Conservation (phyloP, 2,113 vertebrate genomes). For the Pseudorhombus dupliciocellatus region DNA sequence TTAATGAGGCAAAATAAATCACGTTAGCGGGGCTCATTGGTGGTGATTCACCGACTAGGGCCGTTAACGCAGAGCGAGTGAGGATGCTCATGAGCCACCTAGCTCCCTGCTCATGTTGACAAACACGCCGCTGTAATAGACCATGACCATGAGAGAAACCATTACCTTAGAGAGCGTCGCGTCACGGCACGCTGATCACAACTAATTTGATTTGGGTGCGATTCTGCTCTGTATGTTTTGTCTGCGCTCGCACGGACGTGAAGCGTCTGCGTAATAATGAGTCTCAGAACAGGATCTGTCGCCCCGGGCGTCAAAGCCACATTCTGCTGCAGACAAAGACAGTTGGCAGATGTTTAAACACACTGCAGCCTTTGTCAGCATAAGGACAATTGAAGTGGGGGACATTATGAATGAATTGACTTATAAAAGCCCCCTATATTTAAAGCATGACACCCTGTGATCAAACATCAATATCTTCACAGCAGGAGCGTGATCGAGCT, state of each 20-base stretch:
- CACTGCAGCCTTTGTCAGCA: slow-evolving; percentile 25
- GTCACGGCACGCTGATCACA: slow-evolving; percentile 20
- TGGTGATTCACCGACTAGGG: slow-evolving; percentile 53
- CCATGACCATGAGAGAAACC: neutral
- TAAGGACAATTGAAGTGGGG: slow-evolving; percentile 15
- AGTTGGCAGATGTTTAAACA: slow-evolving; percentile 50
- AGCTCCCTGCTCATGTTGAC: slow-evolving; percentile 18
- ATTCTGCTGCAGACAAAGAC: slow-evolving; percentile 36
- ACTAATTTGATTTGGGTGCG: slow-evolving; percentile 20
- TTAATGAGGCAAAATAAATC: slow-evolving; percentile 64
- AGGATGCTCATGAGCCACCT: slow-evolving; percentile 48
- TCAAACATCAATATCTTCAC: slow-evolving; percentile 67
- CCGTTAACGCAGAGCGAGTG: slow-evolving; percentile 40
- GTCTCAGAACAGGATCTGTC: slow-evolving; percentile 36
- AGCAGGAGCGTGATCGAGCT: slow-evolving; percentile 31
- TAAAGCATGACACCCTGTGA: slow-evolving; percentile 50
- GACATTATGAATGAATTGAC: slow-evolving; percentile 45
- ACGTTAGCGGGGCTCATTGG: slow-evolving; percentile 46
- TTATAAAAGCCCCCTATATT: slow-evolving; percentile 26
- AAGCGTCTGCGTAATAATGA: slow-evolving; percentile 39
- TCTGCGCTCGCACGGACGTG: slow-evolving; percentile 30
- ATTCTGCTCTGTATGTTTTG: slow-evolving; percentile 20
- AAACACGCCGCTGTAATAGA: slow-evolving; percentile 15
- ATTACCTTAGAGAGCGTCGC: slow-evolving; percentile 1
- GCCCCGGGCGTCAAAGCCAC: slow-evolving; percentile 36